Evolutionary conservation across 2,113 vertebrate genomes (phyloP), one percentile per base, ranked within the genome.

Genomic region (Scomber scombrus): DNA sequence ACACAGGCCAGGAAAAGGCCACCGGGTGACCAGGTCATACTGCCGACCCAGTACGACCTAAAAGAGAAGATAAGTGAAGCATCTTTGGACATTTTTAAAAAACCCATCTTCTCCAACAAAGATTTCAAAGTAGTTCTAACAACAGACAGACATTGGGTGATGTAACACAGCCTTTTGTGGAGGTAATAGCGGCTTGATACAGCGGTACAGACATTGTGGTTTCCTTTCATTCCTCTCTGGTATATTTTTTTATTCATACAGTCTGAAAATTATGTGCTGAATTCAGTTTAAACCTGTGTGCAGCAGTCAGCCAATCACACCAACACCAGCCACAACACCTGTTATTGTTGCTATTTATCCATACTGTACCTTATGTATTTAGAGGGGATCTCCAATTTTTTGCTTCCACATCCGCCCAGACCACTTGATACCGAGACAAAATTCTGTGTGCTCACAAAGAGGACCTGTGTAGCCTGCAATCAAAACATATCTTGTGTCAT

Each of bases 1-100:
- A 99, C 90, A 86, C 98, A 99, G 65, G 97, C 96, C 84, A 99
- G 92, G 85, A 97, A 97, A 71, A 99, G 96, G 46, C 95, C 95
- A 56, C 94, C 94, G 3, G 95, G 86, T 11, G 96, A 97, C 98
- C 98, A 99, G 78, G 95, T 96, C 91, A 96, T 92, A 85, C 95
- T 96, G 1, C 95, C 94, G 60, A 99, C 96, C 98, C 98, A 99
- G 84, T 99, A 99, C 1, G 98, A 99, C 84, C 98, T 99, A 88
- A 65, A 81, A 45, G n/a, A 80, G 14, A 80, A 34, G n/a, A 52
- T 16, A 40, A 40, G 6, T 40, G 23, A 26, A 26, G 23, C 23
- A 40, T 40, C 34, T 40, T 40, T 8, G 5, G 43, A n/a, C n/a
- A n/a, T n/a, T n/a, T n/a, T n/a, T 5, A 45, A 46, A 70, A 70